Conservation (phyloP, 2,888 invertebrate species). For the Exocentrus adspersus region DNA sequence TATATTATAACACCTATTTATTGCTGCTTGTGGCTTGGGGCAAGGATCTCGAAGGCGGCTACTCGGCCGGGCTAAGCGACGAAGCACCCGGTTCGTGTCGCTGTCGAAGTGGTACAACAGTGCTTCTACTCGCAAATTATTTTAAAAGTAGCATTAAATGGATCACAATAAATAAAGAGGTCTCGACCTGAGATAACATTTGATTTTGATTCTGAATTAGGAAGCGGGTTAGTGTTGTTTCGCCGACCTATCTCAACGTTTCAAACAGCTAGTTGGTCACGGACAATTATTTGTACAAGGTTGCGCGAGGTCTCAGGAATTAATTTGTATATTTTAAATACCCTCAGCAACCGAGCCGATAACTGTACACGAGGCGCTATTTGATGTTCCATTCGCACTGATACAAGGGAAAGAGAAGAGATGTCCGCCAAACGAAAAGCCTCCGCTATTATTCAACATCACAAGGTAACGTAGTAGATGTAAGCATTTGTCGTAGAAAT, state of each 20-base stretch:
- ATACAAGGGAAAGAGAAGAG: not conserved
- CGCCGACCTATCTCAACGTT: constrained; percentile 61
- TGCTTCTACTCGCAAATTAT: not conserved
- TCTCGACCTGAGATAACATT: constrained; percentile 10
- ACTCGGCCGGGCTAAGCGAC: not conserved
- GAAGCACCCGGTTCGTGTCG: not conserved
- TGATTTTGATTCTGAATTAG: constrained; percentile 29
- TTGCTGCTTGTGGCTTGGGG: not conserved
- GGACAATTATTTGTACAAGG: constrained; percentile 53
- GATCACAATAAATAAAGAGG: not conserved
- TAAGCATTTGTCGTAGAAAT: not conserved
- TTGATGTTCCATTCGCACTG: constrained; percentile 16
- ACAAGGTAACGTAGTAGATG: constrained; percentile 55
- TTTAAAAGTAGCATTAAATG: not conserved
- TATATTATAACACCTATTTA: not conserved
- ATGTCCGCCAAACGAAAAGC: constrained; percentile 82
- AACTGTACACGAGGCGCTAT: constrained; percentile 5
- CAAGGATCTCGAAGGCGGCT: constrained; percentile 39
- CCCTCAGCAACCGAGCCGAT: constrained; percentile 5
- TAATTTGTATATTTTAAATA: constrained; percentile 23
- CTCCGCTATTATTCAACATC: constrained; percentile 77
- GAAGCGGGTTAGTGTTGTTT: constrained; percentile 46
- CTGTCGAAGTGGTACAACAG: not conserved
- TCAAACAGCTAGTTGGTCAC: constrained; percentile 61
- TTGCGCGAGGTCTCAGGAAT: constrained; percentile 40